Conservation (phyloP, 2,797 vertebrate genomes). For the Esox lucius region DNA sequence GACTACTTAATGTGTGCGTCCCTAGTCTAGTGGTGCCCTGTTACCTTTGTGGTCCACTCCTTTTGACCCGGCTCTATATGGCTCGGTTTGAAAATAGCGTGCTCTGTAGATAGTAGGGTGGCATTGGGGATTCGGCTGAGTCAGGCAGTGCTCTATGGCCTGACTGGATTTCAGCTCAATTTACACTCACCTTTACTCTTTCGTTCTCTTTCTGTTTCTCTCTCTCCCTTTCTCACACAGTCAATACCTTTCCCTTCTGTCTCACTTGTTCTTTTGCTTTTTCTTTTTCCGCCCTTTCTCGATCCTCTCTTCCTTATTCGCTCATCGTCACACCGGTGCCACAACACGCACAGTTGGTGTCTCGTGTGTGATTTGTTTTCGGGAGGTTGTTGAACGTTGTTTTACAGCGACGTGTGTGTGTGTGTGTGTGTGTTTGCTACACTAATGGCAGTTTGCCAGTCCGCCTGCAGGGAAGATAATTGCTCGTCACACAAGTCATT, state of each 20-base stretch:
- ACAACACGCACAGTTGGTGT: neutral
- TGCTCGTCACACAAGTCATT: conserved; percentile 66
- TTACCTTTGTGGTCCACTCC: too few relatives aligned
- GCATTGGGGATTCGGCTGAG: too few relatives aligned
- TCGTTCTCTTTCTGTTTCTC: neutral
- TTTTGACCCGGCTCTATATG: too few relatives aligned
- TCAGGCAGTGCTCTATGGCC: neutral
- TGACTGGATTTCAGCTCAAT: neutral
- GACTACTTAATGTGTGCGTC: neutral
- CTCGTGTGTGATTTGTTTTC: neutral
- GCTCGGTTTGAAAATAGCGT: too few relatives aligned
- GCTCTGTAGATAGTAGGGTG: too few relatives aligned
- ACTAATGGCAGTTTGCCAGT: conserved; percentile 2
- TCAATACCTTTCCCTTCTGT: too few relatives aligned
- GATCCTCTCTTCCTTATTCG: neutral
- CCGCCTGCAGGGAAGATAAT: conserved; percentile 43
- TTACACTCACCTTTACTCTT: neutral
- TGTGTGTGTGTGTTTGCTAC: neutral
- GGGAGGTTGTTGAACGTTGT: too few relatives aligned
- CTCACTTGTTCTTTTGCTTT: neutral
- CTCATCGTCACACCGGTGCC: neutral
- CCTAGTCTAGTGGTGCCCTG: too few relatives aligned
- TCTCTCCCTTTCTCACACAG: neutral
- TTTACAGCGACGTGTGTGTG: neutral
- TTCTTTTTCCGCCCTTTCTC: neutral